phyloP scores from a whole-genome alignment of 2,888 invertebrate species.

The Trachelus tabidus region DNA sequence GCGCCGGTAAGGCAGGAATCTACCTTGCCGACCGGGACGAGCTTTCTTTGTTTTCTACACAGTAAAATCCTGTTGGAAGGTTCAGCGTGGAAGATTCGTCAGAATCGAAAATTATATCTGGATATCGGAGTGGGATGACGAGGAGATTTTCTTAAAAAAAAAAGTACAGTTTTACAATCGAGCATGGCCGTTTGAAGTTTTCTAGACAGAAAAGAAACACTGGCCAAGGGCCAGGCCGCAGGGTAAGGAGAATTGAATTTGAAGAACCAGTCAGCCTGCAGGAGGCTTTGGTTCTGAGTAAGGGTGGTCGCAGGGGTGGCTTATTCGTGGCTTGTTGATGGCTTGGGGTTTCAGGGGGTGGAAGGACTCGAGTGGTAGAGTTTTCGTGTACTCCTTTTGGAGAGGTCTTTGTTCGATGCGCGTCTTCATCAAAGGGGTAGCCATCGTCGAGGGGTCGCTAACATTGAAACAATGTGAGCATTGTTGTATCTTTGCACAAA shows the following conservation, averaged over 20 bases:
- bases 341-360: conserved; percentile 10
- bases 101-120: no score
- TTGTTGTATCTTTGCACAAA: conserved; percentile 15
- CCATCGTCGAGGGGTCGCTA: conserved; percentile 15
- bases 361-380: conserved; percentile 13
- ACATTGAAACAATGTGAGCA: conserved; percentile 16
- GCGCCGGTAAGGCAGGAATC: neutral
- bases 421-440: neutral
- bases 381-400: neutral
- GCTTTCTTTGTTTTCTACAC: no score
- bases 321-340: neutral
- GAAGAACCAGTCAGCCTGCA: neutral
- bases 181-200: neutral
- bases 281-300: neutral
- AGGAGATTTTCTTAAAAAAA: neutral
- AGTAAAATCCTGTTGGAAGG: neutral
- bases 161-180: neutral
- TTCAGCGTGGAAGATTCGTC: neutral
- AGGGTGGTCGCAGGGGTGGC: neutral
- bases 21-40: neutral
- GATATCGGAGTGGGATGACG: neutral
- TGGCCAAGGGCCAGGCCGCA: neutral
- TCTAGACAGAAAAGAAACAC: neutral
- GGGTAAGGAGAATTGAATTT: neutral
- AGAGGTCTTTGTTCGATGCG: neutral